A percentile compares a stretch with the other conserved stretches of the same genome.
phyloP scores from a whole-genome alignment of 2,888 invertebrate species.

The Aphelenchoides bicaudatus region DNA sequence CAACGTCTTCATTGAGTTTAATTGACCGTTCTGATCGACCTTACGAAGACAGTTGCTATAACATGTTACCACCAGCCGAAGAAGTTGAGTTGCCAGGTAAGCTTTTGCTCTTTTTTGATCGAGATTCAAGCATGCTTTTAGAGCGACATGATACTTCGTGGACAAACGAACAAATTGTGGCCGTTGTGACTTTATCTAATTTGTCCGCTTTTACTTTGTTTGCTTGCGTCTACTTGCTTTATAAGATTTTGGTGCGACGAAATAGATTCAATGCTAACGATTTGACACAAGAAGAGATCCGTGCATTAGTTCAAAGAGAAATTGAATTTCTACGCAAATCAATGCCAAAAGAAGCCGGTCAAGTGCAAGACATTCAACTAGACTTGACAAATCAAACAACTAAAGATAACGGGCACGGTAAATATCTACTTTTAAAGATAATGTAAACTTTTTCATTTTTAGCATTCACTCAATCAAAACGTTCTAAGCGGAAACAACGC shows the following conservation, averaged over 20 bases:
- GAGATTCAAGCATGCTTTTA: not conserved
- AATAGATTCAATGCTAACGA: not conserved
- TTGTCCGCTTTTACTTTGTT: slow-evolving; percentile 8
- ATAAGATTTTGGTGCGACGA: slow-evolving; percentile 1
- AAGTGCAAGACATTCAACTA: too few relatives aligned
- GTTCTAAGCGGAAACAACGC: too few relatives aligned
- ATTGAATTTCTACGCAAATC: not conserved
- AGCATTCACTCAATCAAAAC: too few relatives aligned
- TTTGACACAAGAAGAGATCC: slow-evolving; percentile 1
- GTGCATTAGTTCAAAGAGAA: slow-evolving; percentile 4
- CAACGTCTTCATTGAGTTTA: not conserved
- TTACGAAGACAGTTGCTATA: not conserved
- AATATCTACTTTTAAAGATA: too few relatives aligned
- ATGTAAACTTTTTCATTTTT: too few relatives aligned
- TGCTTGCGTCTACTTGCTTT: slow-evolving; percentile 3
- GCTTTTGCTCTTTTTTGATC: not conserved
- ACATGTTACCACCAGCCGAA: slow-evolving; percentile 10
- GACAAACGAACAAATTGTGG: slow-evolving; percentile 5
- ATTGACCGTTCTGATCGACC: not conserved
- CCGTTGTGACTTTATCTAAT: not conserved
- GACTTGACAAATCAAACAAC: too few relatives aligned
- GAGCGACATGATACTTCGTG: slow-evolving; percentile 5
- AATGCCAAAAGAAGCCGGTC: too few relatives aligned
- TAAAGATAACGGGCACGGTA: too few relatives aligned
- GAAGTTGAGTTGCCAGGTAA: not conserved